These are phyloP conservation scores for Mamestra configurata DNA, from an alignment of 1,140 invertebrate species.

Conservation along the genomic window DNA sequence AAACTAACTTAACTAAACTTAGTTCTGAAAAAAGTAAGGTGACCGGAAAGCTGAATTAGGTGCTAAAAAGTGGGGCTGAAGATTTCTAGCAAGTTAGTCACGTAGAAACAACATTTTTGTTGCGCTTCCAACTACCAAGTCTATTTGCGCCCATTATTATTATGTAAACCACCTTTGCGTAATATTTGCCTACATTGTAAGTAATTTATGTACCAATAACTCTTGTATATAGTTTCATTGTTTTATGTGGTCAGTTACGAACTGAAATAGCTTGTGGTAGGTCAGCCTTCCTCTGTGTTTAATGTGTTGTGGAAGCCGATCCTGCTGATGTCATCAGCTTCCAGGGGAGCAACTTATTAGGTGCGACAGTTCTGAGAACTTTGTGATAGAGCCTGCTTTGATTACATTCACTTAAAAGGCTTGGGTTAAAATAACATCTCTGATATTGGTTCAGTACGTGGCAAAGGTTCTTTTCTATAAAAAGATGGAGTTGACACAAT, in stretches of 20 bases:
- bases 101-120: not conserved
- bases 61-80: too few species aligned
- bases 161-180: not conserved
- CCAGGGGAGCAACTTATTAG: not conserved
- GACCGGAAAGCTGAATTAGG: too few species aligned
- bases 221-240: conserved; percentile 12
- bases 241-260: conserved; percentile 5
- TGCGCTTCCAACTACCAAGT: not conserved
- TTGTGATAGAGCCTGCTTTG: not conserved
- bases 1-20: too few species aligned
- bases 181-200: conserved; percentile 6
- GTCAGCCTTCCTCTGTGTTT: not conserved
- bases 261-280: conserved; percentile 13
- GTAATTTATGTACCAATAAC: conserved; percentile 17
- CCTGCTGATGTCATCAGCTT: not conserved
- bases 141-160: conserved; percentile 13
- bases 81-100: too few species aligned
- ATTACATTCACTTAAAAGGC: not conserved
- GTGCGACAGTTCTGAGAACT: not conserved
- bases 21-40: too few species aligned
- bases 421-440: not conserved
- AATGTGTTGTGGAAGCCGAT: not conserved
- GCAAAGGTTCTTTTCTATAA: too few species aligned
- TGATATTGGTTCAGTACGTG: too few species aligned
- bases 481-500: too few species aligned